These are phyloP conservation scores for Sternotherus odoratus DNA, from an alignment of 2,797 vertebrate genomes.

Conservation along the genomic window DNA sequence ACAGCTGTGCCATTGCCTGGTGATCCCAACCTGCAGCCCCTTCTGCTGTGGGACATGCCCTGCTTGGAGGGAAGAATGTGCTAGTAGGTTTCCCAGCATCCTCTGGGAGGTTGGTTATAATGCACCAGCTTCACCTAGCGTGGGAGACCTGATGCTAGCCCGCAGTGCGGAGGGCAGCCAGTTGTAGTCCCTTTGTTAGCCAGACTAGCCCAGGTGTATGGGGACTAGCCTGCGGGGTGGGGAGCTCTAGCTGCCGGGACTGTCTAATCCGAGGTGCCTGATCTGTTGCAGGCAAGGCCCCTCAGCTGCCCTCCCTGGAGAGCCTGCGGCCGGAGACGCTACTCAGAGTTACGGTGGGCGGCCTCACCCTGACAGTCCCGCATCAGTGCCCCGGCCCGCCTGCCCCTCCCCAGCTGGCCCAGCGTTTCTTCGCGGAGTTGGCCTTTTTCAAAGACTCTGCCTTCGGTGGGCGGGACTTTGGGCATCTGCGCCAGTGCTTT, in stretches of 20 bases:
- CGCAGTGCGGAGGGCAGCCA: not conserved
- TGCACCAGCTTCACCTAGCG: not conserved
- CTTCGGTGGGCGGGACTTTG: conserved; percentile 90
- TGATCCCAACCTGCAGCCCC: not conserved
- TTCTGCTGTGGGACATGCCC: not conserved
- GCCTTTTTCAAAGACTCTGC: conserved; percentile 88
- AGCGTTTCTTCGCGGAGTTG: conserved; percentile 88
- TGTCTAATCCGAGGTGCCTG: not conserved
- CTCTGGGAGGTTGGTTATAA: not conserved
- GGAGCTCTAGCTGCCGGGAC: not conserved
- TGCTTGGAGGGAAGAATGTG: not conserved
- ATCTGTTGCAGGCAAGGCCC: conserved; percentile 79
- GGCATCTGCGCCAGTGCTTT: conserved; percentile 84
- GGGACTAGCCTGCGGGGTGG: not conserved
- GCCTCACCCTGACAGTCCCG: conserved; percentile 88
- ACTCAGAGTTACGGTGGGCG: conserved; percentile 88
- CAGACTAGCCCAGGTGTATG: too few relatives aligned
- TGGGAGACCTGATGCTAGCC: not conserved
- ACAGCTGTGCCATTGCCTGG: not conserved
- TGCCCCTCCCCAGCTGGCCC: conserved; percentile 73
- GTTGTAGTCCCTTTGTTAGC: not conserved
- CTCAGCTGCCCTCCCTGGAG: conserved; percentile 79
- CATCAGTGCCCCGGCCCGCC: conserved; percentile 73
- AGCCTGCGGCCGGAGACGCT: conserved; percentile 87
- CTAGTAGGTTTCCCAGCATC: not conserved